Percentiles rank a stretch among this genome's conserved stretches.
Conservation (phyloP, 2,888 invertebrate species). For the Pandemis corylana region DNA sequence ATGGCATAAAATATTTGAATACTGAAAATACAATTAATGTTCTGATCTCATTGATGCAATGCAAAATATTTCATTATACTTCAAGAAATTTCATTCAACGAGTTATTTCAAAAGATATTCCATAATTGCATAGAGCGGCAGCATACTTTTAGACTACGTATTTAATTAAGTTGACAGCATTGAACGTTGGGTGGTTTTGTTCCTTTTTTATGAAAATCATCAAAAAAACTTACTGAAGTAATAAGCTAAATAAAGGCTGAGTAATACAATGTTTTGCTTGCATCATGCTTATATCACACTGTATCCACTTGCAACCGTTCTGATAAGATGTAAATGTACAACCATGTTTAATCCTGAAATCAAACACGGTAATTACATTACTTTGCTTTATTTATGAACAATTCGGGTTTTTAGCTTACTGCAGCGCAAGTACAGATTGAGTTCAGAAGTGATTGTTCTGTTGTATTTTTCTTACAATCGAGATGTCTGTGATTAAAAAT, state of each 20-base stretch:
- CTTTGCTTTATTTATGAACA: background rate
- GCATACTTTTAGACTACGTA: background rate
- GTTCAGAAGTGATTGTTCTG: background rate
- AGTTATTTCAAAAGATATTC: background rate
- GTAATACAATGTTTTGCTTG: constrained; percentile 19
- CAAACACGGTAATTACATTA: background rate
- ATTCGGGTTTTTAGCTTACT: background rate
- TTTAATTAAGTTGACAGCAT: background rate
- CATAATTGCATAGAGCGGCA: background rate
- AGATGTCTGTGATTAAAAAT: constrained; percentile 9
- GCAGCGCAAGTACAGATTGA: background rate
- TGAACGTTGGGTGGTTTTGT: background rate
- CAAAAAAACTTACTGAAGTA: background rate
- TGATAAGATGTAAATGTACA: background rate
- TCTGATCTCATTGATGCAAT: background rate
- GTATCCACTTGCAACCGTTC: background rate
- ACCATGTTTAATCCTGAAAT: background rate
- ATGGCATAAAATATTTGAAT: background rate
- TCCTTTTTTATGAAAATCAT: background rate
- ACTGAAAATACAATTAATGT: background rate
- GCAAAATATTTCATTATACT: background rate
- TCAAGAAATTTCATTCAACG: background rate
- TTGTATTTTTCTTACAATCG: background rate
- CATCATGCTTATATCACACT: constrained; percentile 10
- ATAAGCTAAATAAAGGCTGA: background rate